Conservation (phyloP, 2,113 vertebrate species). For the Phalacrocorax aristotelis region DNA sequence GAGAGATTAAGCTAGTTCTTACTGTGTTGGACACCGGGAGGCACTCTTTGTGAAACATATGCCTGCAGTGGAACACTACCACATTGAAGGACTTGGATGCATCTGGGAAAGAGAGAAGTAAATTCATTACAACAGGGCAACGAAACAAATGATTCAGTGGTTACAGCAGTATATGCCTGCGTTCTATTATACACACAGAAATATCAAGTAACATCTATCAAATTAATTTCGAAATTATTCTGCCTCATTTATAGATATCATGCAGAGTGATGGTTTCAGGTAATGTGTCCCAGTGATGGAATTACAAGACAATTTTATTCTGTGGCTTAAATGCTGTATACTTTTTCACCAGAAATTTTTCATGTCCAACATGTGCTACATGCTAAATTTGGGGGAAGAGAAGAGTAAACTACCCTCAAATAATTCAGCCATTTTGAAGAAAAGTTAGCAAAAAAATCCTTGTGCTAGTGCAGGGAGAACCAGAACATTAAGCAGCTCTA, state of each 20-base stretch:
- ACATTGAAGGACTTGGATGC: constrained; percentile 87
- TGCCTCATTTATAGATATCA: background rate
- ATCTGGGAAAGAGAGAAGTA: constrained; percentile 75
- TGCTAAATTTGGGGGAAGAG: background rate
- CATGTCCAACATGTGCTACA: background rate
- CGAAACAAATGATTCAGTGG: background rate
- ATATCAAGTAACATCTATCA: background rate
- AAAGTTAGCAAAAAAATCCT: background rate
- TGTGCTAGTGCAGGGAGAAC: background rate
- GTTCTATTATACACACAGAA: background rate
- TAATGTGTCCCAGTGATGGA: background rate
- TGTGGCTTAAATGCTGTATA: background rate
- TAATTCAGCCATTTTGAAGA: background rate
- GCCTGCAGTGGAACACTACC: constrained; percentile 95
- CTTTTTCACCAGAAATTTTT: background rate
- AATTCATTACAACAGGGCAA: background rate
- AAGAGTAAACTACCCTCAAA: background rate
- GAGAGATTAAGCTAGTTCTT: constrained; percentile 55
- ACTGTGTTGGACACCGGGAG: constrained; percentile 86
- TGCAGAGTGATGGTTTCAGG: background rate
- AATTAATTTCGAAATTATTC: background rate
- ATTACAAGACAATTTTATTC: background rate
- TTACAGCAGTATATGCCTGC: background rate
- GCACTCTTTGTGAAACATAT: constrained; percentile 98
- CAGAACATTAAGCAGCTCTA: background rate